Conservation (phyloP, 2,888 invertebrate genomes). For the Drosophila percnosoma region DNA sequence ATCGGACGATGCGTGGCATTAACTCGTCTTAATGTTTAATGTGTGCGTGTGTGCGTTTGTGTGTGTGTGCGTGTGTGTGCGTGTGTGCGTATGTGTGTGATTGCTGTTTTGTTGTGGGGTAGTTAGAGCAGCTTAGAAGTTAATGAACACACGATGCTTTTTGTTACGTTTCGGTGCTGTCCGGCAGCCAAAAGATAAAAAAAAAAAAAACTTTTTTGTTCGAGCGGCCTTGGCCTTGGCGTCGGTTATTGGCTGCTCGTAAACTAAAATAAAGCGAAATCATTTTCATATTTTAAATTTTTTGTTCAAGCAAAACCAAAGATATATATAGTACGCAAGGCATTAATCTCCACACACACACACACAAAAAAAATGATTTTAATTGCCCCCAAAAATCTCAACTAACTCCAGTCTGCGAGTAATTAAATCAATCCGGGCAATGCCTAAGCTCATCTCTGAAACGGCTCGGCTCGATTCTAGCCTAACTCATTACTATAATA, state of each 20-base stretch:
- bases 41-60: neutral
- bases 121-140: constrained; percentile 75
- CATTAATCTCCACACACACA: constrained; percentile 10
- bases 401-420: neutral
- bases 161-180: constrained; percentile 36
- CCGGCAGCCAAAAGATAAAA: constrained; percentile 15
- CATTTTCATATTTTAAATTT: constrained; percentile 23
- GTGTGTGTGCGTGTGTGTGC: constrained; percentile 1
- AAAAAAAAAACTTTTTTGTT: constrained; percentile 13
- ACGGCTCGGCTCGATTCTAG: neutral
- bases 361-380: neutral
- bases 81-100: constrained; percentile 9
- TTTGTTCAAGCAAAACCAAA: constrained; percentile 17
- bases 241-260: constrained; percentile 77
- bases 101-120: constrained; percentile 39
- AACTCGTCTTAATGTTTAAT: constrained; percentile 54
- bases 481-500: constrained; percentile 24
- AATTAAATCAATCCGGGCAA: neutral
- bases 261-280: constrained; percentile 77
- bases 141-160: constrained; percentile 63
- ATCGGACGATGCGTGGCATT: constrained; percentile 66
- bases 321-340: constrained; percentile 30
- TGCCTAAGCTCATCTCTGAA: constrained; percentile 6
- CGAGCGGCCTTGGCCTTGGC: constrained; percentile 76
- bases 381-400: constrained; percentile 6